Evolutionary conservation across 2,797 vertebrate genomes (phyloP).

Genomic region (Kryptolebias ocellatus): DNA sequence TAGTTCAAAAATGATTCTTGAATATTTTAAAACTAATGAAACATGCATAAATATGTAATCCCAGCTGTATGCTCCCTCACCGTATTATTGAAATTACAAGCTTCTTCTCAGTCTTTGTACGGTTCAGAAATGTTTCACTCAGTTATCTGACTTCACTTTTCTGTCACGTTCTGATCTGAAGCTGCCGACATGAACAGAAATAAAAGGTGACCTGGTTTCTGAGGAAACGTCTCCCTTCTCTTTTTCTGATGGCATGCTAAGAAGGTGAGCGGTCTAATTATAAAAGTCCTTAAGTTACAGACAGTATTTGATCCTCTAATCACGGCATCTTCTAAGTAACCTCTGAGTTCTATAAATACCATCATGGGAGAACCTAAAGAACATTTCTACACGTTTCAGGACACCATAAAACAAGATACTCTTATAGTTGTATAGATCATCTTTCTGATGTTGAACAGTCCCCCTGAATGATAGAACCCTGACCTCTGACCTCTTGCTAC

Average conservation of each 20-base stretch:
- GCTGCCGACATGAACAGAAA: not conserved
- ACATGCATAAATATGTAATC: no score
- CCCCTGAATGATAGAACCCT: not conserved
- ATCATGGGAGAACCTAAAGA: not conserved
- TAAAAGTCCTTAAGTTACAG: not conserved
- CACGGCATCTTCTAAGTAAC: not conserved
- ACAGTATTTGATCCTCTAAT: not conserved
- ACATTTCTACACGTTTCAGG: not conserved
- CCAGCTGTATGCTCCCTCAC: no score
- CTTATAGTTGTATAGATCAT: no score
- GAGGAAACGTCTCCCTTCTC: not conserved
- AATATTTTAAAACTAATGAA: no score
- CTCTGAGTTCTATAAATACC: not conserved
- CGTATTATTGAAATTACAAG: no score
- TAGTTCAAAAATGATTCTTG: no score
- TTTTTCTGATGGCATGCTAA: conserved; percentile 2
- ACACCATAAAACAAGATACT: not conserved
- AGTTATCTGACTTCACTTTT: no score
- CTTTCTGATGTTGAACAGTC: no score
- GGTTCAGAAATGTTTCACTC: not conserved
- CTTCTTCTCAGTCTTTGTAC: not conserved
- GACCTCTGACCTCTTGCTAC: not conserved
- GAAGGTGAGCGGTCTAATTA: not conserved
- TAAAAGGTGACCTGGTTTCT: not conserved
- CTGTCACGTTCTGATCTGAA: not conserved